phyloP scores from a whole-genome alignment of 2,888 invertebrate species.

The Choreutis nemorana region DNA sequence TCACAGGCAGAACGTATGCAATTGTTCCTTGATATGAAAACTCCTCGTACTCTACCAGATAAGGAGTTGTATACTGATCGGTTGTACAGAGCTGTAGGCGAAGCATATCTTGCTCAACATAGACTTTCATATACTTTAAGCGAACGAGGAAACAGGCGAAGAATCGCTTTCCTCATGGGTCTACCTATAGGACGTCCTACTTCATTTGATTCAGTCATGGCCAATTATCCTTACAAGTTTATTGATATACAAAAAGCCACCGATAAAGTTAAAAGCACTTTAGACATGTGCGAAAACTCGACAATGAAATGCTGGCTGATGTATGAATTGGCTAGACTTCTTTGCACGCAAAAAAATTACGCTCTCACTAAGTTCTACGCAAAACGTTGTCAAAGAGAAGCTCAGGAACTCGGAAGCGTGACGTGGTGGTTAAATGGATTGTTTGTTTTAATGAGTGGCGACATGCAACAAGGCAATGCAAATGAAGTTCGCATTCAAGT shows the following conservation, averaged over 20 bases:
- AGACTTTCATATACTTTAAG: conserved; percentile 50
- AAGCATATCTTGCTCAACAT: conserved; percentile 46
- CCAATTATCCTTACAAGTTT: conserved; percentile 51
- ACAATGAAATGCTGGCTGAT: conserved; percentile 56
- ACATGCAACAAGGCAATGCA: conserved; percentile 55
- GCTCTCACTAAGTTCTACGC: conserved; percentile 53
- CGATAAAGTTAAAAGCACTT: conserved; percentile 29
- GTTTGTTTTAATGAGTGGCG: conserved; percentile 51
- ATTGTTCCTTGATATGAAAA: conserved; percentile 43
- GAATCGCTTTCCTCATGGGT: conserved; percentile 55
- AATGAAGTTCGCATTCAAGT: conserved; percentile 52
- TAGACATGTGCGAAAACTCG: conserved; percentile 55
- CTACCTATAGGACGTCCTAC: conserved; percentile 42
- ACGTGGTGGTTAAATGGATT: conserved; percentile 56
- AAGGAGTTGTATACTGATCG: conserved; percentile 48
- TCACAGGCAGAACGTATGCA: conserved; percentile 55
- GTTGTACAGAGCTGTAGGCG: conserved; percentile 47
- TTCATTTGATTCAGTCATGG: conserved; percentile 58
- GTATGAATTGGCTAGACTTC: conserved; percentile 49
- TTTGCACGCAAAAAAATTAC: conserved; percentile 49
- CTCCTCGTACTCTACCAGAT: conserved; percentile 45
- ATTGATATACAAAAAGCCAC: conserved; percentile 44
- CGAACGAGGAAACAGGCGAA: conserved; percentile 48
- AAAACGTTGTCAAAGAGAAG: conserved; percentile 50
- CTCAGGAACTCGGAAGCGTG: conserved; percentile 35